Base-by-base conservation (phyloP, 1,140 invertebrate species). In the Ceratitis capitata region DNA sequence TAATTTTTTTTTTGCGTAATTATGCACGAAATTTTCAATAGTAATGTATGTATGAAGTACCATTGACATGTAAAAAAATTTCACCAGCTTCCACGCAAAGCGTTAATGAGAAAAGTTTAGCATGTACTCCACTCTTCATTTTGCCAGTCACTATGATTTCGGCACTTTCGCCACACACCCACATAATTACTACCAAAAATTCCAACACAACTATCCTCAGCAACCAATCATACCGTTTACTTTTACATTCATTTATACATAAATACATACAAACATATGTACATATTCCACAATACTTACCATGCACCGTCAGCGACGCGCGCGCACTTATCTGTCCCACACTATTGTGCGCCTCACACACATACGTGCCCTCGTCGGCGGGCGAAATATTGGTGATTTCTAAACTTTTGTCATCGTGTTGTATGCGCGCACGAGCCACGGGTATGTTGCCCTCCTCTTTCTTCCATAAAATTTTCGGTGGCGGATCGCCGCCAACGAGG, bases 401-500 rank as follows among this genome's bases (percentile, higher is more conserved):
- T 26, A 98, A 91, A 87, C 95, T 96, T 89, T 96, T 96, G 88
- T 96, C 95, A 32, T 91, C 91, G 61, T 96, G 95, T 58, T 95
- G 92, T 82, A 97, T 95, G 58, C 95, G 93, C 7, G 95, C 95
- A 87, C 96, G 93, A 7, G 95, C 95, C 74, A 95, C 94, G 0
- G 96, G 96, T 93, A 97, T 96, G 89, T 96, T 95, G 16, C 95
- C 96, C 87, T 96, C 96, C 90, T 98, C 96, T 88, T 97, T 95
- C 74, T 96, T 94, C 98, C 98, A 98, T 69, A 98, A 94, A 14
- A 98, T 95, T 87, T 96, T 95, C 0, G 97, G 97, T 35, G 94
- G 93, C n/a, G 98, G 98, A 92, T 98, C 97, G 14, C 98, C 98
- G 83, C 96, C 96, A 0, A 97, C 97, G 83, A 95, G 94, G 90